Base-by-base conservation (phyloP, 1,140 invertebrate species). In the Heliconius himera region DNA sequence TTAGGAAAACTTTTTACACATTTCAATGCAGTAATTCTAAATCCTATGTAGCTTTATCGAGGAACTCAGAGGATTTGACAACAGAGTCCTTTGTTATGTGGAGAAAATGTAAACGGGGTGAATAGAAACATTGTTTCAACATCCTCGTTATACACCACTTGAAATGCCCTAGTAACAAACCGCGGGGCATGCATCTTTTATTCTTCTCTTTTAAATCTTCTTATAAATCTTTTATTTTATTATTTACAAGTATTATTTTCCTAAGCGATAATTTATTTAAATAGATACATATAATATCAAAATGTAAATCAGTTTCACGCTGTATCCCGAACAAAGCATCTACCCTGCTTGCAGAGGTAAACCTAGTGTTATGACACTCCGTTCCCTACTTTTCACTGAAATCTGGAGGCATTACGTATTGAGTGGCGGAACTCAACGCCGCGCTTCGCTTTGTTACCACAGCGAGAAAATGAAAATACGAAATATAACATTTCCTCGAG, bases 71-170 rank as follows among this genome's bases (percentile, higher is more conserved):
- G 88, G 90, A 92, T 91, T 92, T 92, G 88, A 91, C 90, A 91
- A 92, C 90, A 91, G 89, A 85, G 85, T 86, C 89, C 89, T 89
- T 91, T 91, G 89, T 92, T 92, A 91, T 92, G 89, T 92, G 83
- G 88, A 92, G 88, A 88, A 89, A 84, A 87, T 85, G 89, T 90
- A 83, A 84, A 90, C 29, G 90, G 85, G 90, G 87, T 83, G 88
- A 66, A 66, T 66, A 87, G 85, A 82, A 76, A 77, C 87, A 88
- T 89, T 92, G 88, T 91, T 88, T 91, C 85, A 85, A 74, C 80
- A 71, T 81, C 60, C 83, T 83, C 84, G 84, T 85, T 85, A 83
- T 79, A 79, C 76, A 76, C 79, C 81, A 79, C 82, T 85, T 83
- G 78, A 85, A 82, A 83, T 80, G 82, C 78, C 85, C 85, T 85